Evolutionary conservation across 2,888 invertebrate genomes (phyloP).

Genomic region (Erannis defoliaria): DNA sequence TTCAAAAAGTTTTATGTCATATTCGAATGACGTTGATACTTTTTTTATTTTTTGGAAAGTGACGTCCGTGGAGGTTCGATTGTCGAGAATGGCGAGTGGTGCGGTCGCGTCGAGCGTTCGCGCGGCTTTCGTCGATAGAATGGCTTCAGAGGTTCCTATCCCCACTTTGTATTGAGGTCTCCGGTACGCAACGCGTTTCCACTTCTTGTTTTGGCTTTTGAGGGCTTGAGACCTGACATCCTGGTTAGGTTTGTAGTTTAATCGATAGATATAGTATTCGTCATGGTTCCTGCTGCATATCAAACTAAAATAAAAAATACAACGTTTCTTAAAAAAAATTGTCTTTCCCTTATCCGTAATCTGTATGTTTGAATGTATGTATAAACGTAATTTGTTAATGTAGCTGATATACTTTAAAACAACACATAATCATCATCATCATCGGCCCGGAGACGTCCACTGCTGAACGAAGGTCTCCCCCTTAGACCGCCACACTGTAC

Average conservation of each 20-base stretch:
- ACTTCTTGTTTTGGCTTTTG: constrained; percentile 46
- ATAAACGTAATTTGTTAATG: background rate
- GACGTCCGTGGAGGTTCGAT: constrained; percentile 30
- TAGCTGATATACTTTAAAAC: no score
- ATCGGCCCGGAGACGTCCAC: no score
- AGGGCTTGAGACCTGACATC: constrained; percentile 42
- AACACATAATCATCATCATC: no score
- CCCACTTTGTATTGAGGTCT: constrained; percentile 46
- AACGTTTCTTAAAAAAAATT: background rate
- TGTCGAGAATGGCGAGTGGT: constrained; percentile 29
- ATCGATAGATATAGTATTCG: constrained; percentile 12
- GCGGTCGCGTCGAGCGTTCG: constrained; percentile 26
- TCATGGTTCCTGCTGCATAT: background rate
- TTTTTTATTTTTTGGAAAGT: constrained; percentile 30
- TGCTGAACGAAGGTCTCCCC: no score
- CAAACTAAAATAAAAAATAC: background rate
- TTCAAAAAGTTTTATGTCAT: constrained; percentile 35
- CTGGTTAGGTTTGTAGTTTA: constrained; percentile 34
- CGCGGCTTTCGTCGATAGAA: constrained; percentile 38
- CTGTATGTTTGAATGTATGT: no score
- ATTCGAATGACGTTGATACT: constrained; percentile 29
- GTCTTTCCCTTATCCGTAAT: no score
- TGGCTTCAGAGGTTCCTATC: constrained; percentile 30
- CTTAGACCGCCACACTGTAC: no score
- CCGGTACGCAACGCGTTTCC: constrained; percentile 29